Conservation (phyloP, 2,888 invertebrate genomes). For the Zele albiditarsus region DNA sequence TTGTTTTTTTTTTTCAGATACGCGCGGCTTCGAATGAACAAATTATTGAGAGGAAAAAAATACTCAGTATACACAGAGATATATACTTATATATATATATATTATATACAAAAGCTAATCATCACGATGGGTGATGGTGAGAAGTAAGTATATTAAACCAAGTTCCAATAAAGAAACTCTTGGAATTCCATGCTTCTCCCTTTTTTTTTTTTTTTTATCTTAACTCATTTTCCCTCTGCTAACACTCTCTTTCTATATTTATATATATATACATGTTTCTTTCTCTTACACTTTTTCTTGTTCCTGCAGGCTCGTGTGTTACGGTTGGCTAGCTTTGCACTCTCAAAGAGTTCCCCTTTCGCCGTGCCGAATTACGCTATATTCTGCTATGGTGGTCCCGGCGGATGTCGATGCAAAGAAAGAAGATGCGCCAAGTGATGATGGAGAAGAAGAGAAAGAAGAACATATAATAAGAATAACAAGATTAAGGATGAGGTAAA, state of each 20-base stretch:
- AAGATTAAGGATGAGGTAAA: slow-evolving; percentile 10
- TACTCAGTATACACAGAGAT: not conserved
- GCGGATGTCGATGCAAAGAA: slow-evolving; percentile 34
- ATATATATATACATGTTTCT: not conserved
- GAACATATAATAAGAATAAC: slow-evolving; percentile 26
- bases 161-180: slow-evolving; percentile 31
- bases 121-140: slow-evolving; percentile 24
- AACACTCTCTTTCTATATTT: not conserved
- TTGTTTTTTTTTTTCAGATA: not conserved
- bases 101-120: slow-evolving; percentile 23
- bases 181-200: slow-evolving; percentile 32
- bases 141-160: slow-evolving; percentile 17
- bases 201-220: slow-evolving; percentile 31
- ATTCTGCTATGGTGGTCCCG: slow-evolving; percentile 38
- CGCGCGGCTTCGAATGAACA: not conserved
- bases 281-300: not conserved
- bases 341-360: slow-evolving; percentile 14
- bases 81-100: not conserved
- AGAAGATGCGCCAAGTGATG: slow-evolving; percentile 23
- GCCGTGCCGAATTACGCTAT: slow-evolving; percentile 42
- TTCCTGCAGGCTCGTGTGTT: slow-evolving; percentile 29
- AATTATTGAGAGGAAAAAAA: not conserved
- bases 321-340: slow-evolving; percentile 35
- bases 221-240: slow-evolving; percentile 1
- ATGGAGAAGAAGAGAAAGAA: slow-evolving; percentile 34